Base-by-base conservation (phyloP, 1,140 invertebrate species). In the Antheraea mylitta region DNA sequence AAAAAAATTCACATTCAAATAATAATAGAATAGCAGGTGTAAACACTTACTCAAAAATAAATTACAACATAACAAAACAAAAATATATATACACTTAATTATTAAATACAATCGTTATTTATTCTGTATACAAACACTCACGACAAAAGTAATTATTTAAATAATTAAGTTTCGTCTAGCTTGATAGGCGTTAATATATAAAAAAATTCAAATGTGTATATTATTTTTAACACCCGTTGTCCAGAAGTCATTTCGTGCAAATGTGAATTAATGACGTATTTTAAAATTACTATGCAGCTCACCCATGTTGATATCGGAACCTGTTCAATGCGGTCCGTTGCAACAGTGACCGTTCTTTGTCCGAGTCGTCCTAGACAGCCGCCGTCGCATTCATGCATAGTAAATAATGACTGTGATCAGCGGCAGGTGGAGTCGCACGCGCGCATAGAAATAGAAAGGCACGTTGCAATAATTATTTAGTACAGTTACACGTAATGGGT, bases 381-480 rank as follows among this genome's bases (percentile, higher is more conserved):
- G 85, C 80, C 79, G 71, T 68, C 77, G 86, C 89, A 91, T 90
- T 90, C 88, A 90, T 89, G 89, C 88, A 89, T 91, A 90, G 87
- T 90, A 90, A 91, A 88, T 90, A 89, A 91, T 91, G 87, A 89
- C 87, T 83, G 87, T 84, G 86, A 89, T 86, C 87, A 86, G 74
- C 80, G 87, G 87, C 87, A 91, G 89, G 89, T 90, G 89, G 78
- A 82, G 53, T 76, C 82, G 85, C 87, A 86, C 86, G 86, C 78
- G 84, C 86, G 86, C 87, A 91, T 91, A 91, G 89, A 88, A 88
- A 91, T 90, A 91, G 89, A 90, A 90, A 90, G 86, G 81, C 89
- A 90, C 86, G 88, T 91, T 91, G 89, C 89, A 91, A 82, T 91
- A 91, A 91, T 91, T 91, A 91, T 91, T 91, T 87, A 88, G 85